These are phyloP conservation scores for Notospermus geniculatus DNA, from an alignment of 1,140 invertebrate species.

Conservation along the genomic window DNA sequence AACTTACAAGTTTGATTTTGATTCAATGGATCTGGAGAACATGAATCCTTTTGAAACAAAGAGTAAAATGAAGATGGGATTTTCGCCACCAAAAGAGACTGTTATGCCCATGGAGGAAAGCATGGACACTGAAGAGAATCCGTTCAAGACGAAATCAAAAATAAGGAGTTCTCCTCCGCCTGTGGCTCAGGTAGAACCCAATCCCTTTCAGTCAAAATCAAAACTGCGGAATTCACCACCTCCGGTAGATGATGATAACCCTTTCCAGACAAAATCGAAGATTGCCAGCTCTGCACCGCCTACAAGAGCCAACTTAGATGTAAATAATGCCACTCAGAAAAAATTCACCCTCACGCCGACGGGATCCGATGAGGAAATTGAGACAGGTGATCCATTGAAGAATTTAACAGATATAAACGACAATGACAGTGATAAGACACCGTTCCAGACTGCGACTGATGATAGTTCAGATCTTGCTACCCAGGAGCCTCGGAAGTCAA, in stretches of 20 bases:
- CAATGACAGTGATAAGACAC: constrained; percentile 7
- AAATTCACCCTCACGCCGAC: constrained; percentile 12
- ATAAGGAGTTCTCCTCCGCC: neutral
- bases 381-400: neutral
- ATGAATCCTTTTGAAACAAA: constrained; percentile 26
- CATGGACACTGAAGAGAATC: too few species aligned
- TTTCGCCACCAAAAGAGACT: constrained; percentile 9
- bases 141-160: too few species aligned
- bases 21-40: constrained; percentile 18
- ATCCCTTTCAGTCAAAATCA: constrained; percentile 25
- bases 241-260: constrained; percentile 13
- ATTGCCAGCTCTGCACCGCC: constrained; percentile 18
- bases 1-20: constrained; percentile 29
- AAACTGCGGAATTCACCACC: constrained; percentile 21
- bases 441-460: neutral
- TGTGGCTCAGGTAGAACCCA: constrained; percentile 12
- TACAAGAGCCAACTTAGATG: constrained; percentile 7
- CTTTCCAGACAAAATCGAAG: constrained; percentile 21
- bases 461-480: too few species aligned
- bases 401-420: neutral
- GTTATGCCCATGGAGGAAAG: neutral
- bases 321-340: constrained; percentile 11
- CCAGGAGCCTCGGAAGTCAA: too few species aligned
- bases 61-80: constrained; percentile 15
- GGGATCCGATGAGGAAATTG: constrained; percentile 12